Percentiles rank a stretch among this genome's conserved stretches.
These are phyloP conservation scores for Zaprionus davidi DNA, from an alignment of 1,140 invertebrate species.

Conservation along the genomic window DNA sequence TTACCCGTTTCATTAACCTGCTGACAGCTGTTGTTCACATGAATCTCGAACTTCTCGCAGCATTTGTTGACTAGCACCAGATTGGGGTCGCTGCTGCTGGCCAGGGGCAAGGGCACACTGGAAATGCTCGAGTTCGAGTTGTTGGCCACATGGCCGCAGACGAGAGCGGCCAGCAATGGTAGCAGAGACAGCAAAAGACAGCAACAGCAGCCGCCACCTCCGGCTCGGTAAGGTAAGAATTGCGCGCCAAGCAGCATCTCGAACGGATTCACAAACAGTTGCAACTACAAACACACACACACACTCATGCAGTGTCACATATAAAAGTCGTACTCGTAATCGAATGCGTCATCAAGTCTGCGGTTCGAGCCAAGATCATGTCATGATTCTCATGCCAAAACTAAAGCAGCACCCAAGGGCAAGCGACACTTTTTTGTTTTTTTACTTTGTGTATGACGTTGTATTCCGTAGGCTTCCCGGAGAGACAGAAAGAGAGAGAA, in stretches of 20 bases:
- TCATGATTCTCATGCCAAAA: constrained; percentile 69
- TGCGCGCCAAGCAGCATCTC: constrained; percentile 78
- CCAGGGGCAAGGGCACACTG: background rate
- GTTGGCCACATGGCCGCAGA: constrained; percentile 51
- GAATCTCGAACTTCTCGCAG: constrained; percentile 89
- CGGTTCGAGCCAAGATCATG: constrained; percentile 70
- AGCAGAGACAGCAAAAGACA: constrained; percentile 31
- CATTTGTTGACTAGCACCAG: constrained; percentile 88
- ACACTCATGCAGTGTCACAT: constrained; percentile 24
- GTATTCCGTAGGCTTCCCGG: background rate
- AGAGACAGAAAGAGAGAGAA: constrained; percentile 10
- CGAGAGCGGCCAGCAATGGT: constrained; percentile 9
- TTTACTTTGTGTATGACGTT: background rate
- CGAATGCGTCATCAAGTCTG: constrained; percentile 74
- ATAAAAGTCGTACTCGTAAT: constrained; percentile 41
- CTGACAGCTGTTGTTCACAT: constrained; percentile 88
- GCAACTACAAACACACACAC: constrained; percentile 33
- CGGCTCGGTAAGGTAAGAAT: constrained; percentile 48
- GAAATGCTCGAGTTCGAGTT: constrained; percentile 25
- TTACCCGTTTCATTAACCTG: constrained; percentile 85
- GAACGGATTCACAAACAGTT: constrained; percentile 21
- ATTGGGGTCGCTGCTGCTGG: constrained; percentile 49
- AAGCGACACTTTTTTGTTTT: constrained; percentile 3
- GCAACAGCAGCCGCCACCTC: constrained; percentile 63
- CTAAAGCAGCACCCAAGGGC: constrained; percentile 20